Percentiles rank a stretch among this genome's conserved stretches.
phyloP scores from a whole-genome alignment of 37 sponge, comb jelly and placozoan species.

The Trichoplax adhaerens region DNA sequence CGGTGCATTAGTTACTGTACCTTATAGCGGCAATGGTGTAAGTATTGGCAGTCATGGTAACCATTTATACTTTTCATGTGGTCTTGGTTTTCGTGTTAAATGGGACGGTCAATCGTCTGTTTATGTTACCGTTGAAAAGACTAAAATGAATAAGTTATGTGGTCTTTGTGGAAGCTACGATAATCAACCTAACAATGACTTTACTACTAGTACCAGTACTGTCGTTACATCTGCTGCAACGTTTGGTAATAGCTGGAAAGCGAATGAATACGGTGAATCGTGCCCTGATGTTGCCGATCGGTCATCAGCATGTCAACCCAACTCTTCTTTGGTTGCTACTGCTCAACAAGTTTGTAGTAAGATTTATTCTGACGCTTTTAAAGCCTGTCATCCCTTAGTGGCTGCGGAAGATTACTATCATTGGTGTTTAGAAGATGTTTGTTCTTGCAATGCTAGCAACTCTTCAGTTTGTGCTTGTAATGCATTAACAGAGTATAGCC shows the following conservation, averaged over 20 bases:
- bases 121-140: not conserved
- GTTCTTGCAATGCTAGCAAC: too few relatives aligned
- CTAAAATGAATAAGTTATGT: not conserved
- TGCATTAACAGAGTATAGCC: too few relatives aligned
- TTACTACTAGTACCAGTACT: not conserved
- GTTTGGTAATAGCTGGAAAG: conserved; percentile 7
- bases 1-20: conserved; percentile 4
- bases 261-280: too few relatives aligned
- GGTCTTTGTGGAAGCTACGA: conserved; percentile 22
- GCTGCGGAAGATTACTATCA: too few relatives aligned
- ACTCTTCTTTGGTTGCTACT: too few relatives aligned
- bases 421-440: too few relatives aligned
- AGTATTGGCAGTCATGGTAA: conserved; percentile 7
- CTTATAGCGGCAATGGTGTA: conserved; percentile 1
- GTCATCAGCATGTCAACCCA: too few relatives aligned
- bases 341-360: too few relatives aligned
- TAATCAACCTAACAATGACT: conserved; percentile 11
- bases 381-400: too few relatives aligned
- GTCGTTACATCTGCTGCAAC: not conserved
- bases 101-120: conserved; percentile 12
- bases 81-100: conserved; percentile 1
- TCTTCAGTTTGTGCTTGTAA: too few relatives aligned
- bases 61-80: not conserved
- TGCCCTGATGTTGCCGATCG: too few relatives aligned
- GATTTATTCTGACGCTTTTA: too few relatives aligned